Evolutionary conservation across 2,797 vertebrate species (phyloP).

Genomic region (Naso thynnoides): DNA sequence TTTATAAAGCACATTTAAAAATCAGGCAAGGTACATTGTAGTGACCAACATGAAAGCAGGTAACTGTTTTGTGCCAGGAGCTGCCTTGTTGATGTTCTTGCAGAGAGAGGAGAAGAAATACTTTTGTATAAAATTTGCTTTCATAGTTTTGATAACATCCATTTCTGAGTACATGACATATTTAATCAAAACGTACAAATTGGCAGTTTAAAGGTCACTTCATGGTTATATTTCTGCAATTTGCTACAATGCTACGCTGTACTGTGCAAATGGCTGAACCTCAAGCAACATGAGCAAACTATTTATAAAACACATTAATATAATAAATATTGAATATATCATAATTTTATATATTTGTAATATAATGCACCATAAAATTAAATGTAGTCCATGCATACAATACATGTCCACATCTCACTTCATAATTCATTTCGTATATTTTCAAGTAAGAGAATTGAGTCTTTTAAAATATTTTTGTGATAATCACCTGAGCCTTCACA

Average conservation of each 20-base stretch:
- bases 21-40: not conserved
- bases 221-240: no score
- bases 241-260: no score
- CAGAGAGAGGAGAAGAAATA: not conserved
- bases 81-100: not conserved
- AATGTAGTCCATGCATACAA: no score
- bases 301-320: no score
- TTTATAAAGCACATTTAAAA: not conserved
- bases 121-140: not conserved
- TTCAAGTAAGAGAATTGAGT: not conserved
- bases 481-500: conserved; percentile 11
- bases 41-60: not conserved
- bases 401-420: no score
- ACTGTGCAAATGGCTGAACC: no score
- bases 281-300: no score
- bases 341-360: no score
- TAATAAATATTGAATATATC: no score
- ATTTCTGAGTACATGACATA: not conserved
- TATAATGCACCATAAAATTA: no score
- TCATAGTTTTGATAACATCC: not conserved
- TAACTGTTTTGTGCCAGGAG: not conserved
- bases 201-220: no score
- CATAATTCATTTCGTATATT: no score
- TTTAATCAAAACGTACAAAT: not conserved
- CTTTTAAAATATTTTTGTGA: not conserved